Conservation (phyloP, 2,888 invertebrate genomes). For the Lysandra bellargus region DNA sequence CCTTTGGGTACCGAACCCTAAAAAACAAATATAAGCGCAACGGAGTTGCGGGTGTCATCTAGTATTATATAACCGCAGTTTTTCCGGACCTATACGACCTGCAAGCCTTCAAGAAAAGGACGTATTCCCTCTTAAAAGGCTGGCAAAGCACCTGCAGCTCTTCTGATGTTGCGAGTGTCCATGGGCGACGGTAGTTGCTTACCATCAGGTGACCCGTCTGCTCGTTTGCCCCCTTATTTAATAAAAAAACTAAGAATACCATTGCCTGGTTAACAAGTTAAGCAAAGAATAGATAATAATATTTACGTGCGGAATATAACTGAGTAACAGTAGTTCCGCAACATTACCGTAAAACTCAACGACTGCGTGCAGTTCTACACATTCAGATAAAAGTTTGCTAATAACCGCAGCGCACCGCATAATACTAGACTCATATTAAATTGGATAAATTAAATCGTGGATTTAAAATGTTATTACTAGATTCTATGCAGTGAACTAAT, state of each 20-base stretch:
- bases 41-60: too few species aligned
- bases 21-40: too few species aligned
- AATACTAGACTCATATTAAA: constrained; percentile 8
- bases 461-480: background rate
- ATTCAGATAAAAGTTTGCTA: constrained; percentile 41
- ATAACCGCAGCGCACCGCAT: constrained; percentile 38
- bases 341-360: constrained; percentile 38
- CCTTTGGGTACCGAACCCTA: too few species aligned
- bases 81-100: too few species aligned
- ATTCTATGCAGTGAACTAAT: background rate
- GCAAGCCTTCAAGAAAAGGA: too few species aligned
- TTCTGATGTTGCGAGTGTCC: too few species aligned
- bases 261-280: background rate
- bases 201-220: too few species aligned
- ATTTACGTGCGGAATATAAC: constrained; percentile 34
- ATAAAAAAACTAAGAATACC: background rate
- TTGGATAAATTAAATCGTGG: constrained; percentile 16
- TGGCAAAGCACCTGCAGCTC: too few species aligned
- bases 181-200: too few species aligned
- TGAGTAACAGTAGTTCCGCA: constrained; percentile 35
- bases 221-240: too few species aligned
- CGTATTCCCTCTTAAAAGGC: too few species aligned
- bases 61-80: too few species aligned
- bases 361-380: constrained; percentile 38
- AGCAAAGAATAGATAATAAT: background rate